Conservation (phyloP, 2,113 vertebrate species). For the Triplophysa rosa region DNA sequence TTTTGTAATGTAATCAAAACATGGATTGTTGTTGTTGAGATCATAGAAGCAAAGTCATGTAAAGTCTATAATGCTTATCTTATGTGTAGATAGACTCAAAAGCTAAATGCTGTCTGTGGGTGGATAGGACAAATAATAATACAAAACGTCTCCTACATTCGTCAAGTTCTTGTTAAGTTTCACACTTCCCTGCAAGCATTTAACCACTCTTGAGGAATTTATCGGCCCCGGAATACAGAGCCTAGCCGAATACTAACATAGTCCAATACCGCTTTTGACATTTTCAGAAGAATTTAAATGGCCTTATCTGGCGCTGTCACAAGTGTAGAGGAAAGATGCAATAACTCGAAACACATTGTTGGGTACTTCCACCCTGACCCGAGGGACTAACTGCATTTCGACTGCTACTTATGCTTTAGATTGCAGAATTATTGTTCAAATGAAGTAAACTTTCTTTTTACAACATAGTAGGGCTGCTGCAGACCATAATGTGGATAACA, state of each 20-base stretch:
- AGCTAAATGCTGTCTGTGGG: too few relatives aligned
- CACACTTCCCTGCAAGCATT: conserved; percentile 14
- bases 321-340: not conserved
- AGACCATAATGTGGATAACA: conserved; percentile 93
- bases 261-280: conserved; percentile 4
- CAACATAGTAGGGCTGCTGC: conserved; percentile 83
- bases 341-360: conserved; percentile 1
- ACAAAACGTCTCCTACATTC: not conserved
- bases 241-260: not conserved
- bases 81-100: too few relatives aligned
- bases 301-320: not conserved
- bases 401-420: not conserved
- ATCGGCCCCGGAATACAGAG: not conserved
- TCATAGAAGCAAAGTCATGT: not conserved
- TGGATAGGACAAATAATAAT: not conserved
- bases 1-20: conserved; percentile 2
- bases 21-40: not conserved
- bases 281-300: not conserved
- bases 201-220: conserved; percentile 17
- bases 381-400: not conserved
- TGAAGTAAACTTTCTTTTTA: not conserved
- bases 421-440: not conserved
- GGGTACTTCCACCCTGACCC: not conserved
- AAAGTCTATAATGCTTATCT: not conserved
- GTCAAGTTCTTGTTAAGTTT: conserved; percentile 16